Conservation (phyloP, 1,140 invertebrate genomes). For the Globodera rostochiensis region DNA sequence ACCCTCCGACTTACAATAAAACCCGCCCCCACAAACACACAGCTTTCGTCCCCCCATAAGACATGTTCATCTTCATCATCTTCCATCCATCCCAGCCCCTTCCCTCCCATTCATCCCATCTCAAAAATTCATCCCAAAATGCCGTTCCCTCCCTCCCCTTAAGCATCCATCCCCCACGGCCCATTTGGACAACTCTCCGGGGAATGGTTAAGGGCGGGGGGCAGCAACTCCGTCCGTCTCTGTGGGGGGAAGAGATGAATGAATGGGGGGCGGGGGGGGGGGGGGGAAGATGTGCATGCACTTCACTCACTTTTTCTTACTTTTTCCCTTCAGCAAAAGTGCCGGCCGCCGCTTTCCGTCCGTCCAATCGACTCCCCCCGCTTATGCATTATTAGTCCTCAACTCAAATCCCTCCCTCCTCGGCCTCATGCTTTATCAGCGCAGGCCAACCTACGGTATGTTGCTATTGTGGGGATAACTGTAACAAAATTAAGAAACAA, state of each 20-base stretch:
- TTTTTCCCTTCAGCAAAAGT: neutral
- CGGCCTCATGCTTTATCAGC: conserved; percentile 27
- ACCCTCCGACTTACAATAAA: too few species aligned
- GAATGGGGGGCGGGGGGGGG: neutral
- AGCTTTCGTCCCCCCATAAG: too few species aligned
- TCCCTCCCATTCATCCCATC: neutral
- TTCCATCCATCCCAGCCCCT: neutral
- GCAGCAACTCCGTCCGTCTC: too few species aligned
- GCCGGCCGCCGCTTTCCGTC: neutral
- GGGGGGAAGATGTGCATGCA: neutral
- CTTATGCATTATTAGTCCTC: neutral
- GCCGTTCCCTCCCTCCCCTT: neutral
- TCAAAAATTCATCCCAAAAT: neutral
- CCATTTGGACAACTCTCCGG: neutral
- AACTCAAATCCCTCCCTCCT: too few species aligned
- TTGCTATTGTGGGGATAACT: neutral
- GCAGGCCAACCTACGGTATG: conserved; percentile 35
- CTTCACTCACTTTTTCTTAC: neutral
- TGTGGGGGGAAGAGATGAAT: too few species aligned
- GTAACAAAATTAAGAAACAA: neutral
- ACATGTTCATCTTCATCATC: neutral
- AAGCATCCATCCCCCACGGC: neutral
- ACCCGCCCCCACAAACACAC: too few species aligned
- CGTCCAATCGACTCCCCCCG: conserved; percentile 2
- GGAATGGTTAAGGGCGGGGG: neutral